Conservation (phyloP, 2,888 invertebrate genomes). For the Lepidochrysops patricia region DNA sequence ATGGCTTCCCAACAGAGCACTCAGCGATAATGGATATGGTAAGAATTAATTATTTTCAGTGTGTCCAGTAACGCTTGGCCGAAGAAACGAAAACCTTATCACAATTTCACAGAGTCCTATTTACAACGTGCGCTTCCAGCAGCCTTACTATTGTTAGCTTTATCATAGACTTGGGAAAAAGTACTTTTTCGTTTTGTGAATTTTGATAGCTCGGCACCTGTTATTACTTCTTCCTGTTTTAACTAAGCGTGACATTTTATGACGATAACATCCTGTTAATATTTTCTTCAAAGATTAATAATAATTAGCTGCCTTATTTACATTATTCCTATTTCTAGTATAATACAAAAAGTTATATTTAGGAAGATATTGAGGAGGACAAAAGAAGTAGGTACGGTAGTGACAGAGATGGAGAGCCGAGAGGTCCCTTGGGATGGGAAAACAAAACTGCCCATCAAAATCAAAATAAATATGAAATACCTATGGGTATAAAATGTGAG, state of each 20-base stretch:
- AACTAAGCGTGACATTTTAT: not conserved
- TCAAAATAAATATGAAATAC: not conserved
- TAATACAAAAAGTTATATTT: not conserved
- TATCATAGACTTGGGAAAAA: not conserved
- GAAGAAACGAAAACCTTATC: not conserved
- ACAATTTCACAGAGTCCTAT: not conserved
- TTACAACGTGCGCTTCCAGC: not conserved
- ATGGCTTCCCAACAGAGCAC: conserved; percentile 9
- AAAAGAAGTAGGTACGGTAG: not conserved
- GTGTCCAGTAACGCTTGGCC: not conserved
- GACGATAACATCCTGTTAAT: not conserved
- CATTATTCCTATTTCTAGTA: too few relatives aligned
- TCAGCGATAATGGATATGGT: conserved; percentile 10
- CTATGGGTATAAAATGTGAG: not conserved
- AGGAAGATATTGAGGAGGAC: too few relatives aligned
- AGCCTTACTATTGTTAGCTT: conserved; percentile 6
- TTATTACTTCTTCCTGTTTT: not conserved
- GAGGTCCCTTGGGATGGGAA: not conserved
- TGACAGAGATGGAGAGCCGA: not conserved
- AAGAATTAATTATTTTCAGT: conserved; percentile 8
- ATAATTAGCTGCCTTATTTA: too few relatives aligned
- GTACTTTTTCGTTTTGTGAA: not conserved
- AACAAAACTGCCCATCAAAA: not conserved
- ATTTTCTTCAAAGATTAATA: too few relatives aligned
- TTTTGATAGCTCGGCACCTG: not conserved